These are phyloP conservation scores for Didymodactylos carnosus DNA, from an alignment of 2,888 invertebrate species.

Conservation along the genomic window DNA sequence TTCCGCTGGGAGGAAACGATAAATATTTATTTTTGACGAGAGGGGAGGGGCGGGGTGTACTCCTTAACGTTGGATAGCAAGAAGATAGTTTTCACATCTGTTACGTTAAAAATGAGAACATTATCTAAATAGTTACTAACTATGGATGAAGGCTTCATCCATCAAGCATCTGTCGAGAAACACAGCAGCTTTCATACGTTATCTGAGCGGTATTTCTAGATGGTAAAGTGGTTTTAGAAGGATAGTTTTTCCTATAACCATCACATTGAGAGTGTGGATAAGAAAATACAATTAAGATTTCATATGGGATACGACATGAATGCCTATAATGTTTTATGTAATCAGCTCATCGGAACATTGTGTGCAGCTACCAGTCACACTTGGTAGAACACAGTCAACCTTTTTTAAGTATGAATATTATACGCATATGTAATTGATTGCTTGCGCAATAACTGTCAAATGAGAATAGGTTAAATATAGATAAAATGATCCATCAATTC, in stretches of 20 bases:
- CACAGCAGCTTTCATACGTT: background rate
- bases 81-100: too few relatives aligned
- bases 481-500: constrained; percentile 6
- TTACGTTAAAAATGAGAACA: background rate
- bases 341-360: background rate
- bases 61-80: too few relatives aligned
- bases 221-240: constrained; percentile 7
- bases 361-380: background rate
- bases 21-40: too few relatives aligned
- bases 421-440: constrained; percentile 12
- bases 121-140: background rate
- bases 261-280: background rate
- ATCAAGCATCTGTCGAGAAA: too few relatives aligned
- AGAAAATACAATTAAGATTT: background rate
- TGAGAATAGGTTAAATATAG: background rate
- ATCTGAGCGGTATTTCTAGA: background rate
- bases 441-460: background rate
- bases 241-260: constrained; percentile 5
- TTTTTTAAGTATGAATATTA: too few relatives aligned
- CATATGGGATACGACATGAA: background rate
- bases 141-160: too few relatives aligned
- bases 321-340: background rate
- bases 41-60: too few relatives aligned
- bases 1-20: too few relatives aligned
- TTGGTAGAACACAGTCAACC: too few relatives aligned